Percentiles rank a stretch among this genome's conserved stretches.
These are phyloP conservation scores for Mus spicilegus DNA, from an alignment of 2,113 vertebrate genomes.

Conservation along the genomic window DNA sequence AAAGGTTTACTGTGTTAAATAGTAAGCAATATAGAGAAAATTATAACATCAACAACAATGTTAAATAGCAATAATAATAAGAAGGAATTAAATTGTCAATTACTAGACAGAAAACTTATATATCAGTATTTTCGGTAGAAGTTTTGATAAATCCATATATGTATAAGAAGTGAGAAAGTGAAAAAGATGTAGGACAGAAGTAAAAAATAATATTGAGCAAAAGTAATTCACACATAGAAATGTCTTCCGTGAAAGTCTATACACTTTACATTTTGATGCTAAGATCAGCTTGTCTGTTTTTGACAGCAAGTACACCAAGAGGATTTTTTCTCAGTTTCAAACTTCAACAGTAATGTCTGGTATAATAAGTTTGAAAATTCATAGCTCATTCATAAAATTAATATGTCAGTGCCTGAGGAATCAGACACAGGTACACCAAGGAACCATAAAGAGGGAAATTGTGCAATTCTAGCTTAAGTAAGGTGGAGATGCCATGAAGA, in stretches of 20 bases:
- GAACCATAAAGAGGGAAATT: slow-evolving; percentile 54
- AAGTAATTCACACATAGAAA: neutral
- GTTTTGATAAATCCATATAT: neutral
- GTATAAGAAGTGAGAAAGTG: neutral
- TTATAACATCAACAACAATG: neutral
- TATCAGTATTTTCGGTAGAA: neutral
- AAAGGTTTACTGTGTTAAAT: neutral
- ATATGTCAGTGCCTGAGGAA: slow-evolving; percentile 20
- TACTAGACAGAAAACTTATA: neutral
- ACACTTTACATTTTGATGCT: neutral
- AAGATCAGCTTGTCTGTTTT: neutral
- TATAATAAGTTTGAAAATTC: slow-evolving; percentile 66
- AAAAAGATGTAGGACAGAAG: neutral
- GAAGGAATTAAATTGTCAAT: neutral
- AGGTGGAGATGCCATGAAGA: neutral
- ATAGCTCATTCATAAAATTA: slow-evolving; percentile 66
- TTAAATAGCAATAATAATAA: neutral
- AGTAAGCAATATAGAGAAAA: neutral
- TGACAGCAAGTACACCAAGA: slow-evolving; percentile 1
- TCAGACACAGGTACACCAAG: neutral
- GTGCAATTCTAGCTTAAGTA: slow-evolving; percentile 58
- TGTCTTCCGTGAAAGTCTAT: neutral
- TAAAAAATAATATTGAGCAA: neutral
- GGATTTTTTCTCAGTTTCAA: slow-evolving; percentile 30
- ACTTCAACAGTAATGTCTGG: slow-evolving; percentile 54